Conservation (phyloP, 2,113 vertebrate species). For the Alligator sinensis region DNA sequence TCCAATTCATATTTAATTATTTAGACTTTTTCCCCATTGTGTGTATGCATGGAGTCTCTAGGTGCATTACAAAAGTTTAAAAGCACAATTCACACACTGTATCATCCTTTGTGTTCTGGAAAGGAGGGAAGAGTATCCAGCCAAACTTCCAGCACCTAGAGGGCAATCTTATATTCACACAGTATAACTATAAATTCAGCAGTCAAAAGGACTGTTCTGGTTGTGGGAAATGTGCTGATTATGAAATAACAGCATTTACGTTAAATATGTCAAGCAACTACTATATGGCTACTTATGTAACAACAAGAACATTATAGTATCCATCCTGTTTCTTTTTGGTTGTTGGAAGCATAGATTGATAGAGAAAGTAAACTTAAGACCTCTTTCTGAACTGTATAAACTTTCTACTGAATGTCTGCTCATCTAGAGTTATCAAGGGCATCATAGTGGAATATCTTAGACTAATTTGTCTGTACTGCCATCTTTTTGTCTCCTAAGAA, state of each 20-base stretch:
- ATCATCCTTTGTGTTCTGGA: not conserved
- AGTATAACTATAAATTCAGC: constrained; percentile 9
- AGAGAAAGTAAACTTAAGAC: not conserved
- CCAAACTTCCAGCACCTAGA: constrained; percentile 58
- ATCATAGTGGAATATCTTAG: not conserved
- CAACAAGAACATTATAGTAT: not conserved
- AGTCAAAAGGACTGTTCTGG: constrained; percentile 23
- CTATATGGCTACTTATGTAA: not conserved
- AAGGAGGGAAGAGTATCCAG: not conserved
- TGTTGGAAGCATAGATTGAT: not conserved
- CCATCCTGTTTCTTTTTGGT: not conserved
- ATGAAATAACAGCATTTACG: not conserved
- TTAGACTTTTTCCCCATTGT: not conserved
- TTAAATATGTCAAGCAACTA: not conserved
- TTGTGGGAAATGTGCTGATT: constrained; percentile 19
- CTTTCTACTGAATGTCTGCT: not conserved
- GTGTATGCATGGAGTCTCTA: not conserved
- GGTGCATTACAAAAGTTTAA: constrained; percentile 2
- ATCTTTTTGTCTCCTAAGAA: constrained; percentile 14
- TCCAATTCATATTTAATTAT: not conserved
- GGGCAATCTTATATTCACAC: constrained; percentile 45
- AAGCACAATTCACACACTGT: not conserved
- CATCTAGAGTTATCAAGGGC: constrained; percentile 3
- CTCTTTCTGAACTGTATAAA: not conserved
- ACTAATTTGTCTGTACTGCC: not conserved